These are phyloP conservation scores for Micromys minutus DNA, from an alignment of 2,113 vertebrate species.

Conservation along the genomic window DNA sequence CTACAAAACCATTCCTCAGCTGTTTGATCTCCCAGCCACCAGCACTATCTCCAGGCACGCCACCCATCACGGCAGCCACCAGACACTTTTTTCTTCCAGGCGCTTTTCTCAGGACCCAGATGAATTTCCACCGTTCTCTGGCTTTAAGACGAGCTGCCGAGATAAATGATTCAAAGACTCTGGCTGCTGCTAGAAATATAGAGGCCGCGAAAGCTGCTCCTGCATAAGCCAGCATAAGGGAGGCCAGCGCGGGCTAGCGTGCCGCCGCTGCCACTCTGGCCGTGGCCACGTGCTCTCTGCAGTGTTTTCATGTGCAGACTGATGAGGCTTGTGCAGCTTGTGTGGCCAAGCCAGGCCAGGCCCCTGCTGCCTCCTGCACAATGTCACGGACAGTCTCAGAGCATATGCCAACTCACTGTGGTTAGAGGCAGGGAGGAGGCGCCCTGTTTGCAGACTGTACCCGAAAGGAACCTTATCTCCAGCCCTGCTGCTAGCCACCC, in stretches of 20 bases:
- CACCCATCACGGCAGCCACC: conserved; percentile 71
- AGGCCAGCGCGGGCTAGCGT: not conserved
- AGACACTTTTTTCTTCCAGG: conserved; percentile 54
- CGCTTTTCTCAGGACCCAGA: conserved; percentile 70
- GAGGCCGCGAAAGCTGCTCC: not conserved
- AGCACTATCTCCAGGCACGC: conserved; percentile 81
- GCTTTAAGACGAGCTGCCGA: conserved; percentile 74
- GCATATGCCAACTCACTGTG: not conserved
- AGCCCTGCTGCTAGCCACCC: not conserved
- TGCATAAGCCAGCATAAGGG: not conserved
- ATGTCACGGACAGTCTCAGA: not conserved
- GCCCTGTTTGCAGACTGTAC: not conserved
- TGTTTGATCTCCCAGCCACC: conserved; percentile 90
- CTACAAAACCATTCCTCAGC: conserved; percentile 85
- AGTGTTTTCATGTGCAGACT: not conserved
- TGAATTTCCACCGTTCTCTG: conserved; percentile 75
- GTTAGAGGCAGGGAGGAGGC: not conserved
- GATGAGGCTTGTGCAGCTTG: not conserved
- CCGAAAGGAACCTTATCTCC: not conserved
- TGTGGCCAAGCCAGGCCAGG: not conserved
- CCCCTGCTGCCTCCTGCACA: not conserved
- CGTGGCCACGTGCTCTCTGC: not conserved
- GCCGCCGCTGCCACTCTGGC: not conserved
- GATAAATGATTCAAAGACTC: conserved; percentile 74
- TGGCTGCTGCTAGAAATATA: conserved; percentile 15